Evolutionary conservation across 2,888 invertebrate species (phyloP), one percentile per base, ranked within the genome.

Genomic region (Diarsia mendica): DNA sequence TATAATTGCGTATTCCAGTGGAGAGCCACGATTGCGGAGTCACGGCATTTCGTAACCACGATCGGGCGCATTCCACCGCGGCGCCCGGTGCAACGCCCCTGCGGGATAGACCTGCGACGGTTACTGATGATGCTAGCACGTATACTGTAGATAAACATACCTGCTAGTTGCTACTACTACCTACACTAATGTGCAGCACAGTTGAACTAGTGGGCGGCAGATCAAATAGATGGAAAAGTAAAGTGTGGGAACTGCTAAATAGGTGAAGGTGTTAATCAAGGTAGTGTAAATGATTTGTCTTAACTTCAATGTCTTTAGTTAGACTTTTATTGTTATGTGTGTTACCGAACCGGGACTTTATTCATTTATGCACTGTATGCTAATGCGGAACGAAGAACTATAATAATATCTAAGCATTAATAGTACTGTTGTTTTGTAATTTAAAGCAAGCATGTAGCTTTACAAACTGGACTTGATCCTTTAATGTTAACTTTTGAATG

Each of bases 11-110:
- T 92, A 92, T 93, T 93, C 90, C 88, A 90, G 85, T 89, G 82
- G 87, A 92, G 91, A 91, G 86, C 88, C 90, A 90, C 90, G 91
- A 92, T 94, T 92, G 93, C 89, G 87, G 90, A 94, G 94, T 92
- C 94, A 93, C 90, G 93, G 92, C 89, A 93, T 96, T 96, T 96
- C 95, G 95, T 94, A 95, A 96, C 94, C 91, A 92, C 94, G 93
- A 93, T 93, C 95, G 93, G 93, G 92, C 92, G 87, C 96, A 96
- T 96, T 95, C 96, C 96, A 92, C 89, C 88, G 93, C 90, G 90
- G 88, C 90, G 88, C 80, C 80, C 91, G 86, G 95, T 94, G 94
- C 96, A 95, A 94, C 92, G 95, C 93, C 95, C 95, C 91, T 89
- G 85, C 88, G 90, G 90, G 90, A 93, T 91, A 92, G 93, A 92